Conservation (phyloP, 1,140 invertebrate genomes). For the Chionoecetes opilio region DNA sequence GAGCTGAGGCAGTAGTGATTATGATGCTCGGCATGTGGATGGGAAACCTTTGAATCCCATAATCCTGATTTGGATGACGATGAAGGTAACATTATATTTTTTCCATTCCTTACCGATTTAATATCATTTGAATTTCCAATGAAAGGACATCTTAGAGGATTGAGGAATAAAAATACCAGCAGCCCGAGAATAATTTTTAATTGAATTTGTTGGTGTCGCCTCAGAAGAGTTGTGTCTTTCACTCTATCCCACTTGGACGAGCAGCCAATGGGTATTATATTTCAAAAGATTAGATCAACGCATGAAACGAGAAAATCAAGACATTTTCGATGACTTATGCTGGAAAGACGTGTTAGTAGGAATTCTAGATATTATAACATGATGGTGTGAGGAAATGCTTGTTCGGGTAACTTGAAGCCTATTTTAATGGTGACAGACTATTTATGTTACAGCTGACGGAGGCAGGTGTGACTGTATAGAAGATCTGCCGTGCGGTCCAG, state of each 20-base stretch:
- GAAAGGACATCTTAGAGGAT: background rate
- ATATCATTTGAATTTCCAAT: constrained; percentile 31
- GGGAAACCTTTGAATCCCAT: background rate
- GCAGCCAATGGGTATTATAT: too few relatives aligned
- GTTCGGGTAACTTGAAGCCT: too few relatives aligned
- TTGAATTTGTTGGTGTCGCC: background rate
- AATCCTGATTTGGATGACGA: constrained; percentile 7
- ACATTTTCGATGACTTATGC: too few relatives aligned
- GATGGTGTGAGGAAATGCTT: too few relatives aligned
- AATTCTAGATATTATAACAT: too few relatives aligned
- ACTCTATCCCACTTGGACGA: background rate
- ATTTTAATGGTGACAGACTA: too few relatives aligned
- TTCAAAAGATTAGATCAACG: too few relatives aligned
- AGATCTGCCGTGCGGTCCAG: too few relatives aligned
- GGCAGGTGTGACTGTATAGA: too few relatives aligned
- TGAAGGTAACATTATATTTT: background rate
- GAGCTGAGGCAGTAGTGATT: background rate
- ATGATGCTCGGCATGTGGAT: background rate
- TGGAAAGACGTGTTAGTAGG: too few relatives aligned
- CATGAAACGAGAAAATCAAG: too few relatives aligned
- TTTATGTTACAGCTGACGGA: too few relatives aligned
- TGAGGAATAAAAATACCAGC: background rate
- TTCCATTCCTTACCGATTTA: constrained; percentile 7
- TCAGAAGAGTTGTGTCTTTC: background rate
- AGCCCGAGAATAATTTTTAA: background rate